Conservation (phyloP, 2,888 invertebrate genomes). For the Gerris lacustris region DNA sequence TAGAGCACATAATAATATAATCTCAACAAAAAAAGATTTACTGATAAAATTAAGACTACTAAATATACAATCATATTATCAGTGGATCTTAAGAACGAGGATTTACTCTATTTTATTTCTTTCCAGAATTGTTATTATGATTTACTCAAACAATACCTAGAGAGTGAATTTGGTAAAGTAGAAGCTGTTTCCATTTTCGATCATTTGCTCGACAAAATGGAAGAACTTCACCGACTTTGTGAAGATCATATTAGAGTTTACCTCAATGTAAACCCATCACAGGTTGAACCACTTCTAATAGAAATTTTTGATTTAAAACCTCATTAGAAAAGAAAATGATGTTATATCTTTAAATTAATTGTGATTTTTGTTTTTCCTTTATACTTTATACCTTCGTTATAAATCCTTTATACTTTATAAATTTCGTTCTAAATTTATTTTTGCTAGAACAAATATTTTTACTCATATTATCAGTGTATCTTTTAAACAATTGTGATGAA, state of each 20-base stretch:
- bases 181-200: conserved; percentile 79
- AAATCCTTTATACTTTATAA: too few species aligned
- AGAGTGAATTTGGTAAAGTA: conserved; percentile 70
- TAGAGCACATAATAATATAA: too few species aligned
- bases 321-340: conserved; percentile 17
- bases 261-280: conserved; percentile 79
- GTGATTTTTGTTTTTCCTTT: too few species aligned
- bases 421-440: too few species aligned
- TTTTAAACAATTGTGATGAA: too few species aligned
- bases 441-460: too few species aligned
- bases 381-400: too few species aligned
- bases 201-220: conserved; percentile 79
- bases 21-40: too few species aligned
- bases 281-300: conserved; percentile 82
- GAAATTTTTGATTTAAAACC: conserved; percentile 89
- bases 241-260: conserved; percentile 86
- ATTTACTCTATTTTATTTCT: conserved; percentile 9
- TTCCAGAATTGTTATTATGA: conserved; percentile 80
- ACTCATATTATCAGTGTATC: too few species aligned
- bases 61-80: too few species aligned
- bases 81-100: too few species aligned
- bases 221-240: conserved; percentile 75
- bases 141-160: conserved; percentile 67
- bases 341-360: background rate
- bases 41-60: too few species aligned